phyloP scores from a whole-genome alignment of 2,797 vertebrate species.

The Girardinus metallicus region DNA sequence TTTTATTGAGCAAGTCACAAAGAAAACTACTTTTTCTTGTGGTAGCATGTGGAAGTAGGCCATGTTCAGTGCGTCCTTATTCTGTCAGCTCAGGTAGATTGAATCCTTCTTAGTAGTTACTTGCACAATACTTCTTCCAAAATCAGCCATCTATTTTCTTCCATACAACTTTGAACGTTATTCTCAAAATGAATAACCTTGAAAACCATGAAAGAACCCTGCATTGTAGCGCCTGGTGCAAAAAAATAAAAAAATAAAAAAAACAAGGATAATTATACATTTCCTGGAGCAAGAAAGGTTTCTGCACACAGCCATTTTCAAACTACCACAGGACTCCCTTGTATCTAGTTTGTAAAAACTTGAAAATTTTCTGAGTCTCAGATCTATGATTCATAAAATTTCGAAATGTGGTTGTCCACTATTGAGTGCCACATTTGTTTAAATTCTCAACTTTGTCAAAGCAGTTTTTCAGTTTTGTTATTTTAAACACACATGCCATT shows the following conservation, averaged over 20 bases:
- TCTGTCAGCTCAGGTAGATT: background rate
- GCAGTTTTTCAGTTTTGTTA: background rate
- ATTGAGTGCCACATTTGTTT: background rate
- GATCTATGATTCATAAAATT: background rate
- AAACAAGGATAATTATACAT: background rate
- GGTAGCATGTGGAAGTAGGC: background rate
- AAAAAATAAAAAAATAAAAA: no score
- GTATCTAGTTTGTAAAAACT: background rate
- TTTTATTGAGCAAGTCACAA: background rate
- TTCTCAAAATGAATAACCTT: background rate
- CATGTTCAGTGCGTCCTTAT: background rate
- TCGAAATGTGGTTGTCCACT: background rate
- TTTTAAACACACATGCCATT: background rate
- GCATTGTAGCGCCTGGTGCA: background rate
- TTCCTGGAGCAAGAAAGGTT: background rate
- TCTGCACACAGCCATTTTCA: background rate
- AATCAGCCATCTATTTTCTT: background rate
- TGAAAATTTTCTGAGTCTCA: background rate
- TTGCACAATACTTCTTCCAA: background rate
- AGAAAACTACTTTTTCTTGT: background rate
- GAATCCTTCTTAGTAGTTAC: background rate
- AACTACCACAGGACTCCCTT: background rate
- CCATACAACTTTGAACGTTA: background rate
- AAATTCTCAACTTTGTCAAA: slow-evolving; percentile 6
- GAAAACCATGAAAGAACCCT: background rate